phyloP scores from a whole-genome alignment of 2,113 vertebrate species.

The Cepphus grylle region DNA sequence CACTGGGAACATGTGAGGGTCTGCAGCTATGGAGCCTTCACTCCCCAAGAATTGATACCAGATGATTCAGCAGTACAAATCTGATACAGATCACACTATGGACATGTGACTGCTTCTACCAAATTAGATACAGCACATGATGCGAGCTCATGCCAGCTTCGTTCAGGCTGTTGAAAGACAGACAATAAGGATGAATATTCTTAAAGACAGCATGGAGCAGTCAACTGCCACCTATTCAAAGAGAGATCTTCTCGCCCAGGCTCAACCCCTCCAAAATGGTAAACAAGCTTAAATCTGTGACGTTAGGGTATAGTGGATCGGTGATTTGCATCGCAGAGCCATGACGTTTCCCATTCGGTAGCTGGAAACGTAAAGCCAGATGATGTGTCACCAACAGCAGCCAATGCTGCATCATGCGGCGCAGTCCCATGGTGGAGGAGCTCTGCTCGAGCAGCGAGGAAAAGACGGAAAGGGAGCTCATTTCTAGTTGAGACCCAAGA shows the following conservation, averaged over 20 bases:
- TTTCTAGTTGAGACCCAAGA: not conserved
- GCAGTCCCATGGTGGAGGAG: not conserved
- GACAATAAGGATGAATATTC: not conserved
- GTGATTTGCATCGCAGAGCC: not conserved
- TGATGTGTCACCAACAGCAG: not conserved
- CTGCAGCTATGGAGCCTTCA: not conserved
- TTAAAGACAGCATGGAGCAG: not conserved
- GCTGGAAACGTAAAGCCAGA: not conserved
- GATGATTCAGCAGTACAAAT: conserved; percentile 7
- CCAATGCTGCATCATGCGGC: fast-evolving
- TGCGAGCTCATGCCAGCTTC: not conserved
- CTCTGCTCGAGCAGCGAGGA: not conserved
- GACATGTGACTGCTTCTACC: conserved; percentile 21
- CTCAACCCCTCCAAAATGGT: not conserved
- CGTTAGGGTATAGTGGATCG: not conserved
- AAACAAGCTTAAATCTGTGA: not conserved
- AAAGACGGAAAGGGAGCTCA: not conserved
- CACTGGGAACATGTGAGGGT: not conserved
- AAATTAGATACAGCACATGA: conserved; percentile 44
- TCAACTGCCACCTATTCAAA: not conserved
- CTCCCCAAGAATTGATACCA: conserved; percentile 37
- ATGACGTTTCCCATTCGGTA: fast-evolving
- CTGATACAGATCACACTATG: not conserved
- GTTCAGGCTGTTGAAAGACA: conserved; percentile 6
- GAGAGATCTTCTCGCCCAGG: not conserved